Conservation (phyloP, 2,888 invertebrate species). For the Thelaira solivaga region DNA sequence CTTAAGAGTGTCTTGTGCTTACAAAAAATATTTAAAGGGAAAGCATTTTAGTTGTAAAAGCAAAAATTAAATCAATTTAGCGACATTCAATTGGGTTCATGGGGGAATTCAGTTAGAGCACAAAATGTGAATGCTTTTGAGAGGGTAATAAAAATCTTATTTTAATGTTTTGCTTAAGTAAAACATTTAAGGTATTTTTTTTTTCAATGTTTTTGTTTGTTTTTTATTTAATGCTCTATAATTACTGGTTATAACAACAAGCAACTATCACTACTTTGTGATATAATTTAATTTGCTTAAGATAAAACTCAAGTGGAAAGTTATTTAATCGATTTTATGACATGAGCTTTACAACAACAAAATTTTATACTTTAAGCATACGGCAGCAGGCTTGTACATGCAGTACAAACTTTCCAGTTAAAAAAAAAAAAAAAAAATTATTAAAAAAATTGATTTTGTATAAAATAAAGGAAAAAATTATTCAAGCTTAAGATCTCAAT, state of each 20-base stretch:
- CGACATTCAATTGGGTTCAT: neutral
- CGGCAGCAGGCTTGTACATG: too few species aligned
- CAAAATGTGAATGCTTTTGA: constrained; percentile 26
- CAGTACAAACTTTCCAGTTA: too few species aligned
- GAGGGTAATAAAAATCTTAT: neutral
- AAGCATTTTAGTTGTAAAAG: constrained; percentile 35
- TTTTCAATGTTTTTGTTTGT: too few species aligned
- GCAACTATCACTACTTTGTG: too few species aligned
- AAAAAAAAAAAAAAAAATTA: too few species aligned
- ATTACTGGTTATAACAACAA: neutral
- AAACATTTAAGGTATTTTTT: neutral
- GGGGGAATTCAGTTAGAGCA: neutral
- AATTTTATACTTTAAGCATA: too few species aligned
- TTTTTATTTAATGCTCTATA: constrained; percentile 4
- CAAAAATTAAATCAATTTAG: constrained; percentile 1
- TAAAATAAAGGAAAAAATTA: too few species aligned
- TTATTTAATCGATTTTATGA: too few species aligned
- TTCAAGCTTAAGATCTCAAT: too few species aligned
- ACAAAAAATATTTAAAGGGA: constrained; percentile 24
- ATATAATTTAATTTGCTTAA: neutral
- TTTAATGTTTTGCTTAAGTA: neutral
- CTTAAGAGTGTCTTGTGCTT: neutral
- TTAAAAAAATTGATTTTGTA: too few species aligned
- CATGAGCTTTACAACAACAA: too few species aligned
- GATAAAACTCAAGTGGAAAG: too few species aligned